Evolutionary conservation across 2,797 vertebrate genomes (phyloP).

Genomic region (Aulostomus chinensis): DNA sequence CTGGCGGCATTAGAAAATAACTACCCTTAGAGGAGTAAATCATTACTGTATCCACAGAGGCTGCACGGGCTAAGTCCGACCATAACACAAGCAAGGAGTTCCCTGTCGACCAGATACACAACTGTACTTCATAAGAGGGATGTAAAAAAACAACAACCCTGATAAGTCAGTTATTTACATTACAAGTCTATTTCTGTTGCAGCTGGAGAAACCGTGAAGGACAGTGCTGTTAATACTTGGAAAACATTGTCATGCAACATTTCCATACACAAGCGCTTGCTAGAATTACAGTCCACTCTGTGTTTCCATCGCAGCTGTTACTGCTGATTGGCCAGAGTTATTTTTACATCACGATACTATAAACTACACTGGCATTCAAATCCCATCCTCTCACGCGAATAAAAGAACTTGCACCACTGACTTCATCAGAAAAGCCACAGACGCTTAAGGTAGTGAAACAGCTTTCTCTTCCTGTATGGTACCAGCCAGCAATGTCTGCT

Average conservation of each 20-base stretch:
- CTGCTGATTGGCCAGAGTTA: slow-evolving; percentile 69
- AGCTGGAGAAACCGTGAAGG: slow-evolving; percentile 11
- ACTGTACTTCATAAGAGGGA: slow-evolving; percentile 17
- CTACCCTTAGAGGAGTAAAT: slow-evolving; percentile 60
- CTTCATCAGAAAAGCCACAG: slow-evolving; percentile 23
- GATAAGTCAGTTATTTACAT: slow-evolving; percentile 54
- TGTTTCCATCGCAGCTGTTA: slow-evolving; percentile 71
- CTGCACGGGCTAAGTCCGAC: slow-evolving; percentile 8
- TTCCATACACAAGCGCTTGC: slow-evolving; percentile 61
- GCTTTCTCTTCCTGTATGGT: slow-evolving; percentile 36
- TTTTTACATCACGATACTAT: slow-evolving; percentile 68
- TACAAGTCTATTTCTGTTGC: slow-evolving; percentile 39
- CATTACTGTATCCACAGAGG: slow-evolving; percentile 1
- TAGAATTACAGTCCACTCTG: slow-evolving; percentile 55
- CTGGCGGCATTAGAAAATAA: slow-evolving; percentile 55
- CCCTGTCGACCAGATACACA: slow-evolving; percentile 16
- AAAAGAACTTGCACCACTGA: slow-evolving; percentile 27
- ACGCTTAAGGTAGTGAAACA: slow-evolving; percentile 20
- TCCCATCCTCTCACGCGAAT: slow-evolving; percentile 42
- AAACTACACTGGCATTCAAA: slow-evolving; percentile 58
- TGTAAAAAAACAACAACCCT: slow-evolving; percentile 12
- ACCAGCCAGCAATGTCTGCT: slow-evolving; percentile 53
- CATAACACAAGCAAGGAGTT: slow-evolving; percentile 41
- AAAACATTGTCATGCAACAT: slow-evolving; percentile 45
- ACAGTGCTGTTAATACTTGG: slow-evolving; percentile 37